A percentile compares a stretch with the other conserved stretches of the same genome.
phyloP scores from a whole-genome alignment of 2,797 vertebrate genomes.

The Argya squamiceps region DNA sequence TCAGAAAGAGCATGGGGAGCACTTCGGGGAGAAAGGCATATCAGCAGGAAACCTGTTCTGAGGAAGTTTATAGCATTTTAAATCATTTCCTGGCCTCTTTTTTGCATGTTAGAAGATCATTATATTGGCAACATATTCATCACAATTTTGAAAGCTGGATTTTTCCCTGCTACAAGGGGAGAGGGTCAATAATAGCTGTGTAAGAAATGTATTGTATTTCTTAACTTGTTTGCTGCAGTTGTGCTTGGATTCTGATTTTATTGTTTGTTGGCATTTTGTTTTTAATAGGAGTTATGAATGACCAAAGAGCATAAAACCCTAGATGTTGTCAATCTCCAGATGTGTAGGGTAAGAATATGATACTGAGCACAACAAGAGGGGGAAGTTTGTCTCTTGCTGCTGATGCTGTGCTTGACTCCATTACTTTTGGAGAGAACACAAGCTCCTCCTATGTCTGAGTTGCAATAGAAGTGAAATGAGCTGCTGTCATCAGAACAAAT shows the following conservation, averaged over 20 bases:
- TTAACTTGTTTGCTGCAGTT: not conserved
- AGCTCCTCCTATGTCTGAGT: not conserved
- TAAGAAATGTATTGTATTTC: not conserved
- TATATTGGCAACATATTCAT: conserved; percentile 25
- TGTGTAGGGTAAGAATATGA: not conserved
- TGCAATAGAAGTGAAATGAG: not conserved
- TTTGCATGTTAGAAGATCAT: conserved; percentile 31
- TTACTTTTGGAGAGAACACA: not conserved
- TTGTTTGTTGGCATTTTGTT: not conserved
- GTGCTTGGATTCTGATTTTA: not conserved
- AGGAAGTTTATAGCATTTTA: conserved; percentile 62
- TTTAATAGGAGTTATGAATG: not conserved
- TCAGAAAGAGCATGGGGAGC: conserved; percentile 51
- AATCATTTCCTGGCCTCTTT: conserved; percentile 57
- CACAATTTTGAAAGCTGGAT: conserved; percentile 11
- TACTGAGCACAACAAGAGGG: not conserved
- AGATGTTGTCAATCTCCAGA: not conserved
- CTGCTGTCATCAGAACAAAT: not conserved
- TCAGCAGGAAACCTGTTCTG: conserved; percentile 64
- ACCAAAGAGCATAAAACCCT: not conserved
- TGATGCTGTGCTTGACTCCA: not conserved
- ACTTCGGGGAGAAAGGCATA: conserved; percentile 52
- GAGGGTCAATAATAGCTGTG: not conserved
- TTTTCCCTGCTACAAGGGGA: not conserved
- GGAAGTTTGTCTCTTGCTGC: not conserved